phyloP scores from a whole-genome alignment of 2,888 invertebrate species.

The Cotesia congregata region DNA sequence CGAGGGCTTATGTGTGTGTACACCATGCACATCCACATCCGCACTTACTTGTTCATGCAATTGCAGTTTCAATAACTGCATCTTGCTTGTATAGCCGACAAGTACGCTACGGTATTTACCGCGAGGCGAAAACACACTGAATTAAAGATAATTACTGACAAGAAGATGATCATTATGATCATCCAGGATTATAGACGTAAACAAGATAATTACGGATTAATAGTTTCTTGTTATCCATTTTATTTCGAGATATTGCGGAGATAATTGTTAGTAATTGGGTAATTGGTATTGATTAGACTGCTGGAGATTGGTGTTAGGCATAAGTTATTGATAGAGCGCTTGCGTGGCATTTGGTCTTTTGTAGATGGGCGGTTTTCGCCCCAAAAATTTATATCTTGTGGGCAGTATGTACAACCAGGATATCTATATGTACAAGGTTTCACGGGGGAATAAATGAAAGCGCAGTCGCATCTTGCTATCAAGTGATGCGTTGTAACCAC shows the following conservation, averaged over 20 bases:
- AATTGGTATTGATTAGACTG: background rate
- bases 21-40: background rate
- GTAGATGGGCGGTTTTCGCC: background rate
- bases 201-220: no score
- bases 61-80: background rate
- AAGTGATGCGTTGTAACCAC: background rate
- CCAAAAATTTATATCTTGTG: background rate
- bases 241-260: background rate
- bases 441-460: background rate
- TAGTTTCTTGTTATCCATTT: no score
- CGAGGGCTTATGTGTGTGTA: constrained; percentile 23
- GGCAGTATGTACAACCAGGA: background rate
- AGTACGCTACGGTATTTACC: no score
- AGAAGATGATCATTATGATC: no score
- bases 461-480: background rate
- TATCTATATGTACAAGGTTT: background rate
- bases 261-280: background rate
- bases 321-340: background rate
- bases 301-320: background rate
- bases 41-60: background rate
- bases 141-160: no score
- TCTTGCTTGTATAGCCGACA: no score
- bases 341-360: background rate
- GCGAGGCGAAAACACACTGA: no score
- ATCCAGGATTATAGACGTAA: no score